A percentile compares a stretch with the other conserved stretches of the same genome.
phyloP scores from a whole-genome alignment of 2,888 invertebrate genomes.

The Cepaea hortensis region DNA sequence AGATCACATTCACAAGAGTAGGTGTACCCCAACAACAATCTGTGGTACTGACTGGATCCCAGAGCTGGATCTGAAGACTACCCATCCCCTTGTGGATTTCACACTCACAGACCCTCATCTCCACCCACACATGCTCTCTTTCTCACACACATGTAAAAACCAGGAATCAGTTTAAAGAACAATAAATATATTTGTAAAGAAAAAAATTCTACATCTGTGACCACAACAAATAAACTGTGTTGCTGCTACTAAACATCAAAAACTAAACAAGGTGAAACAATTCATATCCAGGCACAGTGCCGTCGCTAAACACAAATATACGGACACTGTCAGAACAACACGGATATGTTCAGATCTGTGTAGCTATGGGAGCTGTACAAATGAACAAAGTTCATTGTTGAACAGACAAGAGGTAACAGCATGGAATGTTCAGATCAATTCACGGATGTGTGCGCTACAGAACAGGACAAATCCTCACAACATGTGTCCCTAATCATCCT shows the following conservation, averaged over 20 bases:
- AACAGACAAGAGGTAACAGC: neutral
- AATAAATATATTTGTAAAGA: slow-evolving; percentile 5
- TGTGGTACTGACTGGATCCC: no score
- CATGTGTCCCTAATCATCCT: no score
- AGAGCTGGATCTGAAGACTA: no score
- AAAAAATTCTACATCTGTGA: slow-evolving; percentile 12
- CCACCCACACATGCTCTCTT: no score
- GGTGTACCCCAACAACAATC: no score
- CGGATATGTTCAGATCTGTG: neutral
- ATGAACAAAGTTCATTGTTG: neutral
- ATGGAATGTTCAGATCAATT: slow-evolving; percentile 5
- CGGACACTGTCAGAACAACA: no score
- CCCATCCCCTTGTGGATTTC: no score
- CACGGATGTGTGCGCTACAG: no score
- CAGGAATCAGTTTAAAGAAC: neutral
- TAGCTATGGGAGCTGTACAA: neutral
- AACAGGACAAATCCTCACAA: no score
- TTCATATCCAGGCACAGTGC: neutral
- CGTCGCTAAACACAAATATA: no score
- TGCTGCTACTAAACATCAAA: neutral
- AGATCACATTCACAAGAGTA: no score
- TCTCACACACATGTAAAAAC: neutral
- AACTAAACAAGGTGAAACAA: neutral
- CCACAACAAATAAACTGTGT: slow-evolving; percentile 5
- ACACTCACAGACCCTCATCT: no score